Evolutionary conservation across 2,113 vertebrate species (phyloP), one percentile per base, ranked within the genome.

Genomic region (Eretmochelys imbricata): DNA sequence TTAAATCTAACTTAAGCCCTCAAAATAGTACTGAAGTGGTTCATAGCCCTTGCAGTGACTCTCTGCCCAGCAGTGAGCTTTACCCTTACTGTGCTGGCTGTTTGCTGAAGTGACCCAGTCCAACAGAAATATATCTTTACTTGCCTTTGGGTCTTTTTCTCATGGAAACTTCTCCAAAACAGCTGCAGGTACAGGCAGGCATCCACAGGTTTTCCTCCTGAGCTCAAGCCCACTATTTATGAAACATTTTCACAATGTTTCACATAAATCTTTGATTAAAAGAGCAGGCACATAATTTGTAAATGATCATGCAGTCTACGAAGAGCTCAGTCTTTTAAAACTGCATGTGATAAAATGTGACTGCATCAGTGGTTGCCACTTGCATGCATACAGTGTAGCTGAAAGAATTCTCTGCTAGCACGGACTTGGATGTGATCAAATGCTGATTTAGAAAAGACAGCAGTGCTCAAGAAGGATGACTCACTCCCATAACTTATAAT

Each of bases 271-370:
- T 22, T 49, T 25, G 76, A 16, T 55, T 11, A 88, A 13, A 5
- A 19, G 31, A 88, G 50, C 24, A 75, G 2, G 24, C 80, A 69
- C 2, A 10, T 10, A 55, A 38, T 65, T 79, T 65, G 3, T 38
- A 10, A 90, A 48, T 78, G 13, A 27, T 14, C 42, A 14, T 24
- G n/a, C 38, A 48, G 1, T 57, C 51, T 4, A 3, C 0, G 27
- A 78, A 55, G 85, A 6, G 3, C 57, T 50, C 51, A 2, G 10
- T 19, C 24, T 48, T 19, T 1, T 4, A 17, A n/a, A 6, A 24
- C 27, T 35, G 27, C 12, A 5, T 3, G 27, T 35, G 16, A 27
- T 7, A 27, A 13, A 54, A 46, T 48, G 22, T 1, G 0, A 6
- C 35, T 2, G 42, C 42, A 46, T 48, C 14, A 29, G 9, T 0